Evolutionary conservation across 2,888 invertebrate genomes (phyloP).

Genomic region (Fragum sueziense): DNA sequence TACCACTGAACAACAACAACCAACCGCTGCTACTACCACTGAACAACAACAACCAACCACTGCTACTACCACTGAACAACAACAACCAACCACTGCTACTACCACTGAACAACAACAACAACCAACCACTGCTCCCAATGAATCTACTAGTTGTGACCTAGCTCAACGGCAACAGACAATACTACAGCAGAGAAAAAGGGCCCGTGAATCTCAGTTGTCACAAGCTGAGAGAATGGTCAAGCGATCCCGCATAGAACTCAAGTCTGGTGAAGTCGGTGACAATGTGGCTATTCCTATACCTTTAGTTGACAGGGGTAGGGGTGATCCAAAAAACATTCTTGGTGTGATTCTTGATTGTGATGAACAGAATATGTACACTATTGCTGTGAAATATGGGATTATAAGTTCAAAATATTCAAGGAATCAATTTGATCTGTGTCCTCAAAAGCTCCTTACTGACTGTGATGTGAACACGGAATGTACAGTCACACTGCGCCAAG

Average conservation of each 20-base stretch:
- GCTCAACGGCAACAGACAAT: background rate
- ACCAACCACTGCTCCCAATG: background rate
- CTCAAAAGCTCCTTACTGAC: background rate
- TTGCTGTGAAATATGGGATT: slow-evolving; percentile 16
- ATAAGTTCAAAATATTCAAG: slow-evolving; percentile 10
- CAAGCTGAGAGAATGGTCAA: slow-evolving; percentile 29
- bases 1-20: no score
- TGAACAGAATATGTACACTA: slow-evolving; percentile 7
- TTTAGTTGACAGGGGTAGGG: slow-evolving; percentile 14
- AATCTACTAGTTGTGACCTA: background rate
- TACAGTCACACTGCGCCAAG: slow-evolving; percentile 2
- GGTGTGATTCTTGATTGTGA: slow-evolving; percentile 15
- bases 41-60: no score
- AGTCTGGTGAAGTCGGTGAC: slow-evolving; percentile 4
- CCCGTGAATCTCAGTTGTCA: background rate
- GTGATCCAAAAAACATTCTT: slow-evolving; percentile 21
- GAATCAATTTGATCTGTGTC: slow-evolving; percentile 18
- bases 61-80: background rate
- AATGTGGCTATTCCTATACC: slow-evolving; percentile 26
- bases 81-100: background rate
- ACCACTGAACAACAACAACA: background rate
- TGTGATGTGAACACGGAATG: slow-evolving; percentile 3
- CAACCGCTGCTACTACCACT: no score
- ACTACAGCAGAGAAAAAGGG: background rate
- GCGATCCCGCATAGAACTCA: slow-evolving; percentile 12